Evolutionary conservation across 2,888 invertebrate genomes (phyloP).

Genomic region (Dryocosmus kuriphilus): DNA sequence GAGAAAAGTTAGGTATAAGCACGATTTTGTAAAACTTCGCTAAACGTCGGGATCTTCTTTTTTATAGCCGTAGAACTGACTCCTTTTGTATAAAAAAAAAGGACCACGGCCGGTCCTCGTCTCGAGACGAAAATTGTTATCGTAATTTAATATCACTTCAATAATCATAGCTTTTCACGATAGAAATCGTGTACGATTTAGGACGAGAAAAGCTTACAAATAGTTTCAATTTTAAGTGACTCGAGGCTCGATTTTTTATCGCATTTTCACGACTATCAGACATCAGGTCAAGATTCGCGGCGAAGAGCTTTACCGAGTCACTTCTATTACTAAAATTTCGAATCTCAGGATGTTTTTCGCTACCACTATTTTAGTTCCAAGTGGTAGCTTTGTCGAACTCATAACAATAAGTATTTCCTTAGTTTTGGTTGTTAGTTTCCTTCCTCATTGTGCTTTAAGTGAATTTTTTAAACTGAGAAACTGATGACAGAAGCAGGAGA

Average conservation of each 20-base stretch:
- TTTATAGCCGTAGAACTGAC: constrained; percentile 26
- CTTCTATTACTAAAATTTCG: constrained; percentile 52
- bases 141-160: constrained; percentile 45
- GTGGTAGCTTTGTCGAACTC: constrained; percentile 21
- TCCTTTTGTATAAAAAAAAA: constrained; percentile 16
- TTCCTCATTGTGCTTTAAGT: neutral
- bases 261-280: constrained; percentile 6
- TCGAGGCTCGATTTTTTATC: constrained; percentile 5
- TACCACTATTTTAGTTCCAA: constrained; percentile 36
- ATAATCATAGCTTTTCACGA: constrained; percentile 34
- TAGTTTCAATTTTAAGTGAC: constrained; percentile 44
- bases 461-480: neutral
- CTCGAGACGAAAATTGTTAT: constrained; percentile 37
- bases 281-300: neutral
- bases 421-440: constrained; percentile 13
- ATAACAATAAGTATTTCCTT: constrained; percentile 17
- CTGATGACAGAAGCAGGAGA: constrained; percentile 1
- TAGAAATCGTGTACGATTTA: constrained; percentile 59
- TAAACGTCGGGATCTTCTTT: constrained; percentile 27
- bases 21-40: constrained; percentile 28
- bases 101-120: neutral
- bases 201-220: constrained; percentile 49
- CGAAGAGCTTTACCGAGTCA: constrained; percentile 33
- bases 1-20: constrained; percentile 11
- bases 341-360: constrained; percentile 60